Base-by-base conservation (phyloP, 2,797 vertebrate genomes). In the Phylloscopus collybita region DNA sequence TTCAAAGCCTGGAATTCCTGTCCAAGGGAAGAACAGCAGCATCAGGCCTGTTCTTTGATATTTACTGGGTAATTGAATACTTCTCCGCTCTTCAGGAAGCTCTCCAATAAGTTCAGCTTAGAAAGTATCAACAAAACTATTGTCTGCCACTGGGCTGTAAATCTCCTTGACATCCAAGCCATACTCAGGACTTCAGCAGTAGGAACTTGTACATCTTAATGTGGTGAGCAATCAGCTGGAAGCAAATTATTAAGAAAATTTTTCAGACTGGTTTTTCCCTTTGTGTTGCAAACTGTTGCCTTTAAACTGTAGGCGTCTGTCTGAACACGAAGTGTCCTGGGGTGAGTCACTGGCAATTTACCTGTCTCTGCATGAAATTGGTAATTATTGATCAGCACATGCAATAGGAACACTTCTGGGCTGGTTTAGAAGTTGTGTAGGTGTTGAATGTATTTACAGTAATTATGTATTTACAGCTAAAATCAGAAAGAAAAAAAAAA, bases 371-470 rank as follows among this genome's bases (percentile, higher is more conserved):
- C 86, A 45, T 92, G 92, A 88, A 93, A 75, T 92, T 70, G 82
- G 69, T 96, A 95, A 97, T 97, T 97, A 93, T 96, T 97, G 94
- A 96, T 95, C 93, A 96, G 88, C 51, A 95, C 88, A 76, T 89
- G 95, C 70, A 89, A 91, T 72, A 26, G 20, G 85, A 96, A 94
- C 91, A 79, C 30, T 54, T 95, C 90, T 90, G 81, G 82, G 67
- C 74, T 88, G 51, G 25, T 96, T 86, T 78, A 81, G 73, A 70
- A 86, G 49, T 22, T 0, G 30, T 79, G 93, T 92, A 75, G 92
- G 94, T 23, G 91, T 95, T 44, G 84, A 87, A 87, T 86, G 81
- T 84, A 82, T 90, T 95, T 97, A 73, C 79, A 85, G 82, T 67
- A 91, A 93, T 97, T 96, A 94, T 32, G 18, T 95, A 95, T 94